These are phyloP conservation scores for Axea sp. DNA, from an alignment of 2,888 invertebrate genomes.

Conservation along the genomic window DNA sequence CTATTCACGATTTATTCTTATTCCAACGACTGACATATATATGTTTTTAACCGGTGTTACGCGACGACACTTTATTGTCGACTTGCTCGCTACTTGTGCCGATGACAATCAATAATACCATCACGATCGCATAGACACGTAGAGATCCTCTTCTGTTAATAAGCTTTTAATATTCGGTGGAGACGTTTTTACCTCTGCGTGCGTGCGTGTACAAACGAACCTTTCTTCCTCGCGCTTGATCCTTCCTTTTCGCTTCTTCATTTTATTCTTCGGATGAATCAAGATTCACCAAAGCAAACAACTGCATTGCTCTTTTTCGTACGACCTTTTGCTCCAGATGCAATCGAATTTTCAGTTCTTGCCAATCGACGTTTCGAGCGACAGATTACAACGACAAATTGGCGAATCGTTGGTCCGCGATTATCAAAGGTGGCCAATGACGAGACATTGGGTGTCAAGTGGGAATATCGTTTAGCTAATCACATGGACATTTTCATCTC, in stretches of 20 bases:
- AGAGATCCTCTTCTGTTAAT: slow-evolving; percentile 76
- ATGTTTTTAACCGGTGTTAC: slow-evolving; percentile 60
- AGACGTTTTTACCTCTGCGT: slow-evolving; percentile 38
- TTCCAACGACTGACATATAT: slow-evolving; percentile 55
- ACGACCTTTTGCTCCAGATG: slow-evolving; percentile 8
- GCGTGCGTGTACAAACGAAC: too few relatives aligned
- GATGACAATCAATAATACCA: slow-evolving; percentile 75
- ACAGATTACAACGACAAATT: slow-evolving; percentile 3
- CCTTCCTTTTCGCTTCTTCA: slow-evolving; percentile 31
- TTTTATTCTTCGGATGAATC: slow-evolving; percentile 43
- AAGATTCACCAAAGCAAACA: slow-evolving; percentile 48
- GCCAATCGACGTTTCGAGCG: slow-evolving; percentile 7
- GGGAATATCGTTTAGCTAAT: too few relatives aligned
- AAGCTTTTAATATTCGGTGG: slow-evolving; percentile 75
- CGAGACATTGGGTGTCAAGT: too few relatives aligned
- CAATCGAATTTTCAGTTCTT: slow-evolving; percentile 2
- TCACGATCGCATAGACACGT: slow-evolving; percentile 75
- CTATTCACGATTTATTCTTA: slow-evolving; percentile 59
- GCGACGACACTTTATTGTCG: slow-evolving; percentile 64
- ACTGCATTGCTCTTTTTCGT: slow-evolving; percentile 5
- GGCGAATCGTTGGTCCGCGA: not conserved
- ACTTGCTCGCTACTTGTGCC: slow-evolving; percentile 45
- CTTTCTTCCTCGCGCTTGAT: slow-evolving; percentile 50
- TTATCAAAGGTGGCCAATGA: too few relatives aligned
- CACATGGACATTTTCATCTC: too few relatives aligned